Conservation (phyloP, 2,113 vertebrate species). For the Gopherus evgoodei region DNA sequence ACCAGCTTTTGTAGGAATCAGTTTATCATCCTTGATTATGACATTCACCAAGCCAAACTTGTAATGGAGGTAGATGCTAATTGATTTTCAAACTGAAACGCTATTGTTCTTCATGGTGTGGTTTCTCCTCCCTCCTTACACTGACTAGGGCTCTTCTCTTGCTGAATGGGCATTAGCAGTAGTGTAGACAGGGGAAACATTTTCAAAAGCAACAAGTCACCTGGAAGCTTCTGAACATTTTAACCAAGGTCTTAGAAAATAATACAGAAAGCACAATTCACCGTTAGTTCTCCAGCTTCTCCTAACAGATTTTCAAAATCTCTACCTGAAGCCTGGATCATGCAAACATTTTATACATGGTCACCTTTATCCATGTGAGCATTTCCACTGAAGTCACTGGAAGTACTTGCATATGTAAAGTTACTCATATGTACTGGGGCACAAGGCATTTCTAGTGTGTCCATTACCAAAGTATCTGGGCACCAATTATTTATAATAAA, state of each 20-base stretch:
- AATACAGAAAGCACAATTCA: neutral
- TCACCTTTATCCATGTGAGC: neutral
- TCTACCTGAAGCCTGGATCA: neutral
- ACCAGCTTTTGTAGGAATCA: neutral
- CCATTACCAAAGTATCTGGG: neutral
- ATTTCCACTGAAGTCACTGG: neutral
- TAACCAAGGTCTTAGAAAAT: neutral
- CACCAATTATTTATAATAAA: neutral
- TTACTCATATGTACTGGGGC: accelerated
- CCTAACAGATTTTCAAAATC: neutral
- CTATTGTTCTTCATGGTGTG: neutral
- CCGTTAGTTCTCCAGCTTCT: neutral
- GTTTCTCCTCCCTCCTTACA: neutral
- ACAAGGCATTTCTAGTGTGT: accelerated
- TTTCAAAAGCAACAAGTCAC: neutral
- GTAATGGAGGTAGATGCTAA: neutral
- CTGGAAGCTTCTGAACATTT: neutral
- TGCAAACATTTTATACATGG: neutral
- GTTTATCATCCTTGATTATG: neutral
- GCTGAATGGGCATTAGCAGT: neutral
- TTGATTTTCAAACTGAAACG: neutral
- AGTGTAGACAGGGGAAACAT: neutral
- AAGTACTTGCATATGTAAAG: neutral
- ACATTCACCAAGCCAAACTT: neutral
- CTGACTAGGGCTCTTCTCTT: slow-evolving; percentile 9